A percentile compares a stretch with the other conserved stretches of the same genome.
phyloP scores from a whole-genome alignment of 1,140 invertebrate genomes.

The Cataglyphis hispanica region DNA sequence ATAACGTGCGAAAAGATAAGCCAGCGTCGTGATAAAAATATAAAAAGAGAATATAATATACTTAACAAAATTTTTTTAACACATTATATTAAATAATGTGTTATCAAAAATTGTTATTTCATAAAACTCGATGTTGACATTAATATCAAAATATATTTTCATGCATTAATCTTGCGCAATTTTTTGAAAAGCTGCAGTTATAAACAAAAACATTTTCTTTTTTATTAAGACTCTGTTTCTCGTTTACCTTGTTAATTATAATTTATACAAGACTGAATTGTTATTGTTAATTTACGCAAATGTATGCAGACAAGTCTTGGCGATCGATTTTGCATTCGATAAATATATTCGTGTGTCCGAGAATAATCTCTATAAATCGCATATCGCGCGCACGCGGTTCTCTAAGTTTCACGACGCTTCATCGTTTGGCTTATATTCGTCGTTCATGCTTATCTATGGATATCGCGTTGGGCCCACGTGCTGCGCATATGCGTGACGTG shows the following conservation, averaged over 20 bases:
- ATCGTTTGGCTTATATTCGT: constrained; percentile 32
- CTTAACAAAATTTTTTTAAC: not conserved
- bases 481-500: not conserved
- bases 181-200: not conserved
- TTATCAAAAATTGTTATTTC: not conserved
- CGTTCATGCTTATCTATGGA: constrained; percentile 45
- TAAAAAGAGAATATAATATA: not conserved
- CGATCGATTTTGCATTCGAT: constrained; percentile 8
- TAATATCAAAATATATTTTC: not conserved
- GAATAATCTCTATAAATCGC: constrained; percentile 50
- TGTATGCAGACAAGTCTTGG: not conserved
- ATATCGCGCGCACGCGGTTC: not conserved
- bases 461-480: constrained; percentile 48
- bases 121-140: not conserved
- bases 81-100: not conserved
- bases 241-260: not conserved
- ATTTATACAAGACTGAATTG: not conserved
- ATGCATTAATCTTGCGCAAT: not conserved
- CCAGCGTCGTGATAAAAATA: not conserved
- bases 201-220: not conserved
- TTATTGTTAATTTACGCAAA: constrained; percentile 12
- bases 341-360: constrained; percentile 10
- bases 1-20: not conserved
- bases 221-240: not conserved
- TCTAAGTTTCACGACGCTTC: constrained; percentile 19